phyloP scores from a whole-genome alignment of 2,888 invertebrate genomes.

The Trachelus tabidus region DNA sequence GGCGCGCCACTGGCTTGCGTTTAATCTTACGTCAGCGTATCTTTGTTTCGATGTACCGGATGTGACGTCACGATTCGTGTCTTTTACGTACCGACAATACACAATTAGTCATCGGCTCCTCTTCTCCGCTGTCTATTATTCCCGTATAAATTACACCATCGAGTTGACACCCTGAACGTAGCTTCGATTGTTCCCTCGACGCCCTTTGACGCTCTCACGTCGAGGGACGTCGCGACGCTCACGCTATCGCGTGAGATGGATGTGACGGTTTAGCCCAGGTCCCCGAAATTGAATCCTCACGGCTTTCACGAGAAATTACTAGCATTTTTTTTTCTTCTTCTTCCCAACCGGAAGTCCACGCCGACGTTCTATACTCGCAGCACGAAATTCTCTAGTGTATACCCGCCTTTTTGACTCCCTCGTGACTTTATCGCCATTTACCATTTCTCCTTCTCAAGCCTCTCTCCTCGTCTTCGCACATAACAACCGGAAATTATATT shows the following conservation, averaged over 20 bases:
- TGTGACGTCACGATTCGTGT: too few species aligned
- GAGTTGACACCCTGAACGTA: slow-evolving; percentile 49
- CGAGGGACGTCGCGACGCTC: background rate
- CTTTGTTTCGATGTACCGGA: too few species aligned
- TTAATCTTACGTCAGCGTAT: too few species aligned
- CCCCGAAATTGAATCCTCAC: slow-evolving; percentile 25
- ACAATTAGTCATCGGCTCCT: background rate
- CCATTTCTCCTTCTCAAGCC: too few species aligned
- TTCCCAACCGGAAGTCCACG: slow-evolving; percentile 8
- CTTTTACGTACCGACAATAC: too few species aligned
- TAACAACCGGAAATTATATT: too few species aligned
- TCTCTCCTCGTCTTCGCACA: too few species aligned
- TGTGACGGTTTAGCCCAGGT: slow-evolving; percentile 23
- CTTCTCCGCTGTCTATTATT: slow-evolving; percentile 33
- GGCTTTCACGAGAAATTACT: slow-evolving; percentile 26
- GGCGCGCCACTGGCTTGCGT: too few species aligned
- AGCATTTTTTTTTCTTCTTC: slow-evolving; percentile 17
- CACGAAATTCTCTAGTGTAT: too few species aligned
- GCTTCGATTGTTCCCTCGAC: slow-evolving; percentile 36
- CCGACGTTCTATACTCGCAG: too few species aligned
- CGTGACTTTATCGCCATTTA: too few species aligned
- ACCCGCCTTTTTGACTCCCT: too few species aligned
- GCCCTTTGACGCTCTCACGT: background rate
- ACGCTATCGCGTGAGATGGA: background rate
- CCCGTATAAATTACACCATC: slow-evolving; percentile 41